Evolutionary conservation across 2,888 invertebrate species (phyloP).

Genomic region (Hydropsyche betteni): DNA sequence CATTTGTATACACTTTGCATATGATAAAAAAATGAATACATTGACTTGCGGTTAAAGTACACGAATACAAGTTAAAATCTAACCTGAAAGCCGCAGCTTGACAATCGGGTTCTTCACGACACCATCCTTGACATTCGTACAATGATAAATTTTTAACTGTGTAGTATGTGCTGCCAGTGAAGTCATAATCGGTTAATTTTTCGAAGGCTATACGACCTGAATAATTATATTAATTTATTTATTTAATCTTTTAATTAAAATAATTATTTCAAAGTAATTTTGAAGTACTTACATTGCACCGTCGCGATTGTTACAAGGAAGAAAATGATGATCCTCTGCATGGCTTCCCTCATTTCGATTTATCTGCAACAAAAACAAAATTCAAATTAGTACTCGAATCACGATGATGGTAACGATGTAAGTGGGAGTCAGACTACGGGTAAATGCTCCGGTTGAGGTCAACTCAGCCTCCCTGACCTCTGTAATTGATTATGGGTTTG

Average conservation of each 20-base stretch:
- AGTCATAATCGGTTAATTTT: constrained; percentile 92
- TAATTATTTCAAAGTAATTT: neutral
- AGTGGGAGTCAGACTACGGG: neutral
- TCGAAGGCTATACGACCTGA: constrained; percentile 89
- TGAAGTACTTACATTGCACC: constrained; percentile 39
- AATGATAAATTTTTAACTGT: constrained; percentile 90
- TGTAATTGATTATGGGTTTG: constrained; percentile 12
- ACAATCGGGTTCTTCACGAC: constrained; percentile 90
- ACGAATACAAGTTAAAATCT: neutral
- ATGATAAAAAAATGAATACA: too few species aligned
- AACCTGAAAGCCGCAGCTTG: constrained; percentile 89
- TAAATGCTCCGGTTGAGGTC: constrained; percentile 12
- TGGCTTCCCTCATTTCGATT: constrained; percentile 48
- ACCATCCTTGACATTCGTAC: constrained; percentile 96
- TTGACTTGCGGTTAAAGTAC: too few species aligned
- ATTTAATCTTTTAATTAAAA: neutral
- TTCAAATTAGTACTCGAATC: constrained; percentile 6
- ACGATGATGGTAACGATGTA: constrained; percentile 1
- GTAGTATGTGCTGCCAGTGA: constrained; percentile 90
- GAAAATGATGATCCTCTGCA: constrained; percentile 46
- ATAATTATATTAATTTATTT: neutral
- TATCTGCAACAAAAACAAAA: constrained; percentile 35
- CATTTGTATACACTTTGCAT: too few species aligned
- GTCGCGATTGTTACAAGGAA: constrained; percentile 38
- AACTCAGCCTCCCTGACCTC: constrained; percentile 7